Evolutionary conservation across 2,113 vertebrate genomes (phyloP).

Genomic region (Struthidea cinerea): DNA sequence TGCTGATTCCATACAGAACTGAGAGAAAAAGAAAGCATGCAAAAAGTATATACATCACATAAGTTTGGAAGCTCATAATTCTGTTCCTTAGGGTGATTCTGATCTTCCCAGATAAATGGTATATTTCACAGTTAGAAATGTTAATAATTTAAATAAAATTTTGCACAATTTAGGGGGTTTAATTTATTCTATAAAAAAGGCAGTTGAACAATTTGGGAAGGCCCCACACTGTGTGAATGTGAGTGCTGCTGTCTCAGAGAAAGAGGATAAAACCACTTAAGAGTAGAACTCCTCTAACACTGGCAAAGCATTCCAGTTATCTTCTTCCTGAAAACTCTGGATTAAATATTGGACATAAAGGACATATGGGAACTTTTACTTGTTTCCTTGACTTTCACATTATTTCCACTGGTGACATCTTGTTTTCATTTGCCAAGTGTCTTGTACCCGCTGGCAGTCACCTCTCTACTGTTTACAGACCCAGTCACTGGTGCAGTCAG

Average conservation of each 20-base stretch:
- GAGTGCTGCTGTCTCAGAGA: not conserved
- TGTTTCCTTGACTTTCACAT: not conserved
- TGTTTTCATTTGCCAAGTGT: not conserved
- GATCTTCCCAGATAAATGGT: not conserved
- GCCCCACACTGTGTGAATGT: not conserved
- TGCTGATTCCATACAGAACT: constrained; percentile 31
- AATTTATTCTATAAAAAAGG: not conserved
- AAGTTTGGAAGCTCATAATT: not conserved
- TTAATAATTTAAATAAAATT: not conserved
- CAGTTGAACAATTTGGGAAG: not conserved
- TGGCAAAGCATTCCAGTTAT: not conserved
- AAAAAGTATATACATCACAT: not conserved
- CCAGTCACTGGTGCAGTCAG: not conserved
- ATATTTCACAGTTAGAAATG: not conserved
- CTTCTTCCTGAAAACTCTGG: not conserved
- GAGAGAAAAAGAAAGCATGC: not conserved
- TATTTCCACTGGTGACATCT: not conserved
- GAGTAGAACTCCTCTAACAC: not conserved
- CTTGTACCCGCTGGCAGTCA: not conserved
- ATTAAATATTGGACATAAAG: not conserved
- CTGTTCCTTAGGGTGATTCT: not conserved
- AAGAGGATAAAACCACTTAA: not conserved
- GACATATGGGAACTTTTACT: not conserved
- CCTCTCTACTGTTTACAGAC: not conserved
- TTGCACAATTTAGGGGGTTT: not conserved